Base-by-base conservation (phyloP, 1,140 invertebrate species). In the Ceratina australensis region DNA sequence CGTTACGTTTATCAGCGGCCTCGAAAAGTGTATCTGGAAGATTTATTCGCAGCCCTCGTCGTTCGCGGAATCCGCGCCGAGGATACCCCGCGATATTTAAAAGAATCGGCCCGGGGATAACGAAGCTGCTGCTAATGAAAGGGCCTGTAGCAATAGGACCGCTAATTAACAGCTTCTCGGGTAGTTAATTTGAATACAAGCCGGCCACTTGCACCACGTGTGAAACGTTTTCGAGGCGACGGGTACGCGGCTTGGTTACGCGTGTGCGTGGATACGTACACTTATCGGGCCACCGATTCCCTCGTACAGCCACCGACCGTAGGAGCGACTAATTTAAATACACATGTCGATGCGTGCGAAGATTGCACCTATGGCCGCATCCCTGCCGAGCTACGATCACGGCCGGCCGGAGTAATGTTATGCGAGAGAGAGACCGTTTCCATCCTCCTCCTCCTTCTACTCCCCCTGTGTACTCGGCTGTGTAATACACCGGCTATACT, bases 261-360 rank as follows among this genome's bases (percentile, higher is more conserved):
- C 60, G 33, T 66, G 71, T 59, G 72, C 64, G 80, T 52, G 68
- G 67, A 42, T 85, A 78, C 73, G 65, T 82, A 77, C 64, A 81
- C 81, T 79, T 73, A 80, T 81, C 85, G 52, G 79, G 82, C 33
- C 59, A 24, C 72, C 72, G 57, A 60, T 26, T 15, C 28, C 50
- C 49, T 18, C 57, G 73, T 84, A 83, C 79, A 80, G 56, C 83
- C 86, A 82, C 87, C 86, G 85, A 86, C 86, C 84, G 87, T 87
- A 86, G 89, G 84, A 88, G 88, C 89, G 86, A 88, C 90, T 91
- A 90, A 92, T 92, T 92, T 92, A 91, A 92, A 91, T 92, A 92
- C 91, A 91, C 90, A 90, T 92, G 91, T 92, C 89, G 90, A 91
- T 92, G 88, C 87, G 89, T 88, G 89, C 88, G 82, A 89, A 91